A percentile compares a stretch with the other conserved stretches of the same genome.
phyloP scores from a whole-genome alignment of 2,797 vertebrate species.

The Bovichtus variegatus region DNA sequence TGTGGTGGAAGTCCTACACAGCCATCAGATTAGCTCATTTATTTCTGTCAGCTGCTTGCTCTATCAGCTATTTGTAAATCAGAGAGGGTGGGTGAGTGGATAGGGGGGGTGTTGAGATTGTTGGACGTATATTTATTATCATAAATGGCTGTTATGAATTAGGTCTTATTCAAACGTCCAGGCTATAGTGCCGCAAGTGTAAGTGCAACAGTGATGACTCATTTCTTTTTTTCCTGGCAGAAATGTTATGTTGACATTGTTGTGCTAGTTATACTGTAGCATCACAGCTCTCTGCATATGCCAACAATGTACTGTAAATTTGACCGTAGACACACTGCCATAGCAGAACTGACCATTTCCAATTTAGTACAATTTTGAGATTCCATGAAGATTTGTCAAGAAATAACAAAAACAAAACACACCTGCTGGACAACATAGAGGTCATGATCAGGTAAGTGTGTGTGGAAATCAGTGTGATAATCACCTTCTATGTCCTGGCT shows the following conservation, averaged over 20 bases:
- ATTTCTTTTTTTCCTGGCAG: constrained; percentile 45
- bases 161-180: constrained; percentile 76
- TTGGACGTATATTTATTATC: constrained; percentile 84
- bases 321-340: not conserved
- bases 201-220: constrained; percentile 70
- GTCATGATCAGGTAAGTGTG: not conserved
- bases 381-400: not conserved
- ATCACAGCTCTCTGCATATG: constrained; percentile 28
- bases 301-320: not conserved
- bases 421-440: not conserved
- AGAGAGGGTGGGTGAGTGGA: constrained; percentile 66
- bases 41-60: constrained; percentile 86
- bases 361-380: not conserved
- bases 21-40: constrained; percentile 87
- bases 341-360: not conserved
- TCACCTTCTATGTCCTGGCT: constrained; percentile 86
- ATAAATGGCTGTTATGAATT: constrained; percentile 85
- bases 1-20: constrained; percentile 85
- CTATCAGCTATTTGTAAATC: constrained; percentile 87
- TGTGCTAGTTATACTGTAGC: constrained; percentile 46
- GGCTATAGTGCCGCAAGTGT: constrained; percentile 76
- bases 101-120: constrained; percentile 61
- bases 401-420: too few species aligned
- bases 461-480: not conserved
- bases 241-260: constrained; percentile 64